A percentile compares a stretch with the other conserved stretches of the same genome.
These are phyloP conservation scores for Galagoides demidoff DNA, from an alignment of 2,797 vertebrate species.

Conservation along the genomic window DNA sequence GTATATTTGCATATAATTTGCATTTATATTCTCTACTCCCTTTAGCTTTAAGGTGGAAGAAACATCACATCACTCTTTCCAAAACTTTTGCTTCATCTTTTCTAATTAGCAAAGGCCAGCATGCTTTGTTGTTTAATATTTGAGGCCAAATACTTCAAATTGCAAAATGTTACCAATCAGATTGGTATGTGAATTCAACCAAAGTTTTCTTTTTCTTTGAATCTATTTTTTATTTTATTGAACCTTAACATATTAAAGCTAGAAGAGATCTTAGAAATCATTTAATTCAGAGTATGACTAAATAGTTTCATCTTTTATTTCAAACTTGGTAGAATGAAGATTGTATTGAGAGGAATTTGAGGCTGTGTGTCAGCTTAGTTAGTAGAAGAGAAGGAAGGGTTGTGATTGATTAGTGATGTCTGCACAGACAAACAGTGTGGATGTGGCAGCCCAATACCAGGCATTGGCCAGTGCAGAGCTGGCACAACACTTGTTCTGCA, in stretches of 20 bases:
- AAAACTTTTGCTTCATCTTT: conserved; percentile 30
- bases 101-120: conserved; percentile 44
- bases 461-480: neutral
- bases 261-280: neutral
- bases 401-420: neutral
- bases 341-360: neutral
- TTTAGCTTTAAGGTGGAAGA: conserved; percentile 20
- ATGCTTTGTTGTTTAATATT: neutral
- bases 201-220: neutral
- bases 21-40: conserved; percentile 25
- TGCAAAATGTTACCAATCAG: neutral
- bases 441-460: fast-evolving
- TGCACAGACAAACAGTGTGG: neutral
- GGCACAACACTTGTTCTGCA: neutral
- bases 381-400: neutral
- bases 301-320: neutral
- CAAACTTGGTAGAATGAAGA: neutral
- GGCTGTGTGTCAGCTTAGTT: neutral
- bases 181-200: neutral
- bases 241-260: neutral
- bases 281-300: neutral
- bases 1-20: conserved; percentile 63
- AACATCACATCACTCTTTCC: conserved; percentile 7
- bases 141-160: neutral
- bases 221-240: neutral